phyloP scores from a whole-genome alignment of 2,888 invertebrate genomes.

The Mimas tiliae region DNA sequence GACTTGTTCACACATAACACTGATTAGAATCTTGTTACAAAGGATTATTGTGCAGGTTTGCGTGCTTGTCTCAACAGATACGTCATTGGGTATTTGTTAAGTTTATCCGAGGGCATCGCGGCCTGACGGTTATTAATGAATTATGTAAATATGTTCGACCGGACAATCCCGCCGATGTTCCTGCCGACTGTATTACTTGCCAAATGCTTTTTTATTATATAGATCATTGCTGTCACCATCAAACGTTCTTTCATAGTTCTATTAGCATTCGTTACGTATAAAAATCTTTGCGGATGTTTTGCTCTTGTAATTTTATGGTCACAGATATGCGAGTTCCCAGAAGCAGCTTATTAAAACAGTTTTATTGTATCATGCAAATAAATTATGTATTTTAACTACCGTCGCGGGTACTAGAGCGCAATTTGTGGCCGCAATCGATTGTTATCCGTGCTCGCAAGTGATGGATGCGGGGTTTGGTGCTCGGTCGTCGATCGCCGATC shows the following conservation, averaged over 20 bases:
- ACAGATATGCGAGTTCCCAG: not conserved
- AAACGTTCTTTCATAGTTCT: not conserved
- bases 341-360: not conserved
- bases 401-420: conserved; percentile 37
- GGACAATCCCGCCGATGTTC: conserved; percentile 54
- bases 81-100: conserved; percentile 69
- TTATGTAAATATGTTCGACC: conserved; percentile 71
- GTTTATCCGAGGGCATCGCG: conserved; percentile 74
- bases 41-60: conserved; percentile 46
- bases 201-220: conserved; percentile 62
- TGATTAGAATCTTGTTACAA: conserved; percentile 32
- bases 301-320: not conserved
- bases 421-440: conserved; percentile 59
- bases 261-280: not conserved
- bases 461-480: conserved; percentile 74
- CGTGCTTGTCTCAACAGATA: conserved; percentile 51
- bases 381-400: conserved; percentile 36
- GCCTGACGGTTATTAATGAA: conserved; percentile 76
- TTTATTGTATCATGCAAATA: conserved; percentile 5
- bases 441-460: conserved; percentile 56
- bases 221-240: conserved; percentile 31
- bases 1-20: conserved; percentile 28
- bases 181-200: conserved; percentile 67
- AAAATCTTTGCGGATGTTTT: conserved; percentile 1
- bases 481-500: conserved; percentile 40